phyloP scores from a whole-genome alignment of 2,888 invertebrate species.

The Orchesella flavescens region DNA sequence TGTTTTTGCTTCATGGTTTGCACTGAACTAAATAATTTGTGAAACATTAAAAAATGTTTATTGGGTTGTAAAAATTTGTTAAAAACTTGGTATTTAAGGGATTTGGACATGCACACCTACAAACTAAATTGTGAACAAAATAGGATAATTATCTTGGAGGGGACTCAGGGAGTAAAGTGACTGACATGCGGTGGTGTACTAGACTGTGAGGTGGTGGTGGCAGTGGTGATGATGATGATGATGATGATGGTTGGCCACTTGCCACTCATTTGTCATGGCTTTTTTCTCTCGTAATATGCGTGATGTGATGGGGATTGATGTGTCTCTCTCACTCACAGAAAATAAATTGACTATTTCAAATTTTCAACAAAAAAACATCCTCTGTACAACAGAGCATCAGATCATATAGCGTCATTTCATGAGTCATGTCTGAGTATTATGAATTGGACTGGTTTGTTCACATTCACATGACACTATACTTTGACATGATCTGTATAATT shows the following conservation, averaged over 20 bases:
- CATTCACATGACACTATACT: no score
- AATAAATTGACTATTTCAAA: background rate
- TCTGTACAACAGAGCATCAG: background rate
- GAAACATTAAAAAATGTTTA: slow-evolving; percentile 41
- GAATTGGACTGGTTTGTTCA: background rate
- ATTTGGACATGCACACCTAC: background rate
- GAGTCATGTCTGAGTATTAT: background rate
- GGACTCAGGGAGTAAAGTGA: background rate
- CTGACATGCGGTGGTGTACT: background rate
- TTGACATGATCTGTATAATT: no score
- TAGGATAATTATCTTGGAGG: background rate
- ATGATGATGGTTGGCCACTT: slow-evolving; percentile 59
- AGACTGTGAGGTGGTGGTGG: background rate
- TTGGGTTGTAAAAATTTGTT: slow-evolving; percentile 44
- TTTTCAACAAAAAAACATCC: background rate
- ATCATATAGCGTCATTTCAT: background rate
- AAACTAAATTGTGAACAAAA: background rate
- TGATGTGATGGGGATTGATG: background rate
- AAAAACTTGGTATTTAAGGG: background rate
- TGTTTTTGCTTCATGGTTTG: slow-evolving; percentile 13
- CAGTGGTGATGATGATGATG: slow-evolving; percentile 23
- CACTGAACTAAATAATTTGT: slow-evolving; percentile 21
- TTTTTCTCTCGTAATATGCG: background rate
- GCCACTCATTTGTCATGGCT: slow-evolving; percentile 65
- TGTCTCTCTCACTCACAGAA: background rate